phyloP scores from a whole-genome alignment of 2,888 invertebrate species.

The Hoplodrina ambigua region DNA sequence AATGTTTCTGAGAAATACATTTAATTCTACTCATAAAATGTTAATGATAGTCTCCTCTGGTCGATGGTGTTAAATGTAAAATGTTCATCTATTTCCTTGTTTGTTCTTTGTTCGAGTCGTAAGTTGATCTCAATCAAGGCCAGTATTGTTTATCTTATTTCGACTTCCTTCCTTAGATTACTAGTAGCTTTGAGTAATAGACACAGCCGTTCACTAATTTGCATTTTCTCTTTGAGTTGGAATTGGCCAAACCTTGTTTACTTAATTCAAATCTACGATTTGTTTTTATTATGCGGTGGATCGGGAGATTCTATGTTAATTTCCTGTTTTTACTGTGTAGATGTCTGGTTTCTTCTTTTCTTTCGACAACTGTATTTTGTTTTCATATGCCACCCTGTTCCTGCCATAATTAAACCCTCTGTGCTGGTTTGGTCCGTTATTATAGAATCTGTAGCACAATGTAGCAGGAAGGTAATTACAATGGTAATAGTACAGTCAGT shows the following conservation, averaged over 20 bases:
- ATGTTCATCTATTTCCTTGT: slow-evolving; percentile 65
- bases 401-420: neutral
- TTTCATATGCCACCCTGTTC: neutral
- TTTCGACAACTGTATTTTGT: neutral
- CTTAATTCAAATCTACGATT: slow-evolving; percentile 32
- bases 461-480: slow-evolving; percentile 63
- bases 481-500: slow-evolving; percentile 52
- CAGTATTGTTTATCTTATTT: slow-evolving; percentile 64
- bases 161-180: slow-evolving; percentile 66
- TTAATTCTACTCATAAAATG: slow-evolving; percentile 55
- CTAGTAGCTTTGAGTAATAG: slow-evolving; percentile 53
- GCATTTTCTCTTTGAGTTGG: slow-evolving; percentile 44
- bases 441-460: slow-evolving; percentile 47
- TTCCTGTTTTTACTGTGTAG: neutral
- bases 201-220: slow-evolving; percentile 52
- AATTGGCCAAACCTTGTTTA: slow-evolving; percentile 26
- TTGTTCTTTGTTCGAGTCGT: slow-evolving; percentile 48
- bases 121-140: slow-evolving; percentile 65
- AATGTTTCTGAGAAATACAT: slow-evolving; percentile 61
- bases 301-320: slow-evolving; percentile 9
- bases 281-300: slow-evolving; percentile 29
- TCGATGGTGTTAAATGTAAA: slow-evolving; percentile 43
- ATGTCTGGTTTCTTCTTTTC: neutral
- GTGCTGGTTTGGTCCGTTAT: neutral
- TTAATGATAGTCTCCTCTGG: slow-evolving; percentile 37